Base-by-base conservation (phyloP, 1,140 invertebrate species). In the Cotesia chilonis region DNA sequence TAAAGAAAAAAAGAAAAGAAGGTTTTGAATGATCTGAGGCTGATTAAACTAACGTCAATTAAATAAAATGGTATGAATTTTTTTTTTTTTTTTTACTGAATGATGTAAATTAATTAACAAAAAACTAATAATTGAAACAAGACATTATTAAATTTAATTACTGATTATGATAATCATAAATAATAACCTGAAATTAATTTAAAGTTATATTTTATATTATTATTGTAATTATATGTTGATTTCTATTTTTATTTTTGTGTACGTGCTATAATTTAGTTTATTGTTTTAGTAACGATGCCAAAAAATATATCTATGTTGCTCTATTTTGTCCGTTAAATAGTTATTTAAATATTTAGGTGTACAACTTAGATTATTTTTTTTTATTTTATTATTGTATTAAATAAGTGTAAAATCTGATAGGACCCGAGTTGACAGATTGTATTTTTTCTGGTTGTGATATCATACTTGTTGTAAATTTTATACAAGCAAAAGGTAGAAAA, bases 381-480 rank as follows among this genome's bases (percentile, higher is more conserved):
- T 64, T n/a, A 64, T 36, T 64, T 64, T 17, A 38, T 64, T 28
- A 64, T 3, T 60, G 20, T 20, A 12, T 35, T 6, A 9, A 2
- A 9, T 38, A 64, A 64, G 37, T 64, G 6, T 37, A 7, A 4
- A 41, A 41, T n/a, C 14, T 9, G n/a, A n/a, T 38, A 38, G 35
- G 9, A 64, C 4, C 10, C 14, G 12, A 64, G 12, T 38, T 64
- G 36, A 64, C 28, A 17, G 36, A 60, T 41, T 14, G 35, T 70
- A 64, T 64, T 35, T 64, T 41, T 35, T 35, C n/a, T 63, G 69
- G 69, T 70, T 70, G 69, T 70, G 69, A 70, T 63, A 54, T 70
- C 60, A 63, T 63, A 60, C 59, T 37, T 41, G n/a, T 51, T 64
- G 69, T 51, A 70, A 70, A 61, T 63, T 41, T 64, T 61, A 0